A percentile compares a stretch with the other conserved stretches of the same genome.
phyloP scores from a whole-genome alignment of 2,113 vertebrate genomes.

The Stercorarius parasiticus region DNA sequence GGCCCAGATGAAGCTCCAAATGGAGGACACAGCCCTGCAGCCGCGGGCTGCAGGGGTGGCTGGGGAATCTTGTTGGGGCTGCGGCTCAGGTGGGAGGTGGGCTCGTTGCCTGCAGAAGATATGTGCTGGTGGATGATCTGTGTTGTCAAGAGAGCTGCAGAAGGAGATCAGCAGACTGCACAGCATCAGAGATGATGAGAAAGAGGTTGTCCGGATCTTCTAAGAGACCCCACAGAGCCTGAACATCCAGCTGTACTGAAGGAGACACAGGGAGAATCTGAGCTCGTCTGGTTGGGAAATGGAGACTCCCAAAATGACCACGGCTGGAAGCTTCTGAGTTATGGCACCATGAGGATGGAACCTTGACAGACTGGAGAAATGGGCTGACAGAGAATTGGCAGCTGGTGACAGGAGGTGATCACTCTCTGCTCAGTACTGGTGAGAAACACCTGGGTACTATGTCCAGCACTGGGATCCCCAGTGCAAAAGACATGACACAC shows the following conservation, averaged over 20 bases:
- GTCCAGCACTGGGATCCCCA: background rate
- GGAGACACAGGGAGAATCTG: background rate
- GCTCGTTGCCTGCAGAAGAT: background rate
- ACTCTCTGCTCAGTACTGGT: background rate
- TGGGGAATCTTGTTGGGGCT: accelerated
- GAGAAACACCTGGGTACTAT: background rate
- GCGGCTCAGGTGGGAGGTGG: background rate
- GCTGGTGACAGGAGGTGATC: background rate
- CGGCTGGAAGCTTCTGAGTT: background rate
- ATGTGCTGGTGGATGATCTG: background rate
- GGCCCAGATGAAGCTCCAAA: background rate
- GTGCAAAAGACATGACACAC: background rate
- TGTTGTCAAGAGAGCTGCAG: accelerated
- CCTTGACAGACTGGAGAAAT: background rate
- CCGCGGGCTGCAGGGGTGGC: background rate
- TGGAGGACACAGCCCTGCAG: background rate
- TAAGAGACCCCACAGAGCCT: background rate
- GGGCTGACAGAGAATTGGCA: background rate
- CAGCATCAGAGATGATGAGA: background rate
- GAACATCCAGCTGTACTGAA: background rate
- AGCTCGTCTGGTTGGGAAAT: background rate
- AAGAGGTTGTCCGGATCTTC: background rate
- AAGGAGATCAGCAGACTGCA: background rate
- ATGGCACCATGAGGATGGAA: background rate
- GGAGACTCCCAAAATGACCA: background rate